Conservation (phyloP, 2,113 vertebrate species). For the Opisthocomus hoazin region DNA sequence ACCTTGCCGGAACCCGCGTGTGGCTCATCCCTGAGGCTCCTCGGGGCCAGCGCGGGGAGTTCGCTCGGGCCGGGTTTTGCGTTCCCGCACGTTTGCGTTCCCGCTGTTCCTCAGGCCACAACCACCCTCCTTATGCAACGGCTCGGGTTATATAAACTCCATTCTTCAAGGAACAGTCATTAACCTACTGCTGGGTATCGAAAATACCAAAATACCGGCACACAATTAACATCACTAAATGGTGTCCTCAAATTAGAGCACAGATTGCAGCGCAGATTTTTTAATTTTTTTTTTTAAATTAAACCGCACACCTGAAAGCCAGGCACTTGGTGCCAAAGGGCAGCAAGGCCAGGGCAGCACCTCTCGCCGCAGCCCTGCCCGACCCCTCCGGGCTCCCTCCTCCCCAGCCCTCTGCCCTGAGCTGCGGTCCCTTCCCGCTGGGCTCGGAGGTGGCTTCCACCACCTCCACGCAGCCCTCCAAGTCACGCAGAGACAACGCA, state of each 20-base stretch:
- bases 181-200: constrained; percentile 60
- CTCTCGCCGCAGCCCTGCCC: neutral
- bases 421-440: rapidly evolving
- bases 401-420: neutral
- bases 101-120: constrained; percentile 28
- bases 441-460: neutral
- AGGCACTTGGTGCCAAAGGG: neutral
- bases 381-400: neutral
- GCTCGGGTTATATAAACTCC: constrained; percentile 57
- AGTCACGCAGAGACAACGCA: neutral
- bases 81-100: neutral
- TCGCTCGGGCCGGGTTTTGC: neutral
- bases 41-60: neutral
- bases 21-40: neutral
- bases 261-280: constrained; percentile 10
- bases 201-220: constrained; percentile 62
- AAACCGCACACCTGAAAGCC: neutral
- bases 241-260: constrained; percentile 61
- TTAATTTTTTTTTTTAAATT: neutral
- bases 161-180: constrained; percentile 63
- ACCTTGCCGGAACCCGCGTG: neutral
- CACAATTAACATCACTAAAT: constrained; percentile 63
- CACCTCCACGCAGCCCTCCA: rapidly evolving
- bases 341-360: neutral
- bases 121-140: constrained; percentile 54